These are phyloP conservation scores for Callaeas wilsoni DNA, from an alignment of 2,113 vertebrate species.

Conservation along the genomic window DNA sequence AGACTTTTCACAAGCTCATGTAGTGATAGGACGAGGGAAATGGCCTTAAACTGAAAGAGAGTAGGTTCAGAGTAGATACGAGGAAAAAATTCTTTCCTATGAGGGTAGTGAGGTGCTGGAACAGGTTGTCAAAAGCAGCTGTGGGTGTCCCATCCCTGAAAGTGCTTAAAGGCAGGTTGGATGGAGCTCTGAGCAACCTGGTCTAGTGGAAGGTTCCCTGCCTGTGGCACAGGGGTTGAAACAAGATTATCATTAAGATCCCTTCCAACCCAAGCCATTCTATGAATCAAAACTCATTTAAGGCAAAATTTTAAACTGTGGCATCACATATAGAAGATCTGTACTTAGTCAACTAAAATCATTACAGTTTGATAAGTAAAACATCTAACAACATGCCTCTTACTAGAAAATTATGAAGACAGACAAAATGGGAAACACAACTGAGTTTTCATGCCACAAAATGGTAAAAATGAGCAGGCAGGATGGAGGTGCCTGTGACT, in stretches of 20 bases:
- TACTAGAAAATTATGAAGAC: background rate
- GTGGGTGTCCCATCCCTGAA: background rate
- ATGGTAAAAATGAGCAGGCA: rapidly evolving
- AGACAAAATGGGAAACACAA: background rate
- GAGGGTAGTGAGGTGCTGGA: background rate
- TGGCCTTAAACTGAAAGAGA: background rate
- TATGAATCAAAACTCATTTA: background rate
- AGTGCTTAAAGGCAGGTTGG: background rate
- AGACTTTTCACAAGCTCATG: background rate
- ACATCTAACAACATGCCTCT: background rate
- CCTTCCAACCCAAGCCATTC: background rate
- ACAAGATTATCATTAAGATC: background rate
- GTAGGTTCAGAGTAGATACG: background rate
- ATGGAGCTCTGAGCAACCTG: background rate
- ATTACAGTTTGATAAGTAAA: background rate
- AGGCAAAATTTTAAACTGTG: background rate
- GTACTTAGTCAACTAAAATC: background rate
- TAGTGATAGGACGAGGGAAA: background rate
- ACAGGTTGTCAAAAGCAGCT: background rate
- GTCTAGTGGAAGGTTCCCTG: background rate
- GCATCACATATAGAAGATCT: rapidly evolving
- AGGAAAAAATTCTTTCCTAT: background rate
- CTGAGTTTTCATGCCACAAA: background rate
- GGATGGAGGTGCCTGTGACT: background rate
- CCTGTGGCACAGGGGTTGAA: rapidly evolving